Conservation (phyloP, 2,797 vertebrate genomes). For the Hydrocynus forskahlii region DNA sequence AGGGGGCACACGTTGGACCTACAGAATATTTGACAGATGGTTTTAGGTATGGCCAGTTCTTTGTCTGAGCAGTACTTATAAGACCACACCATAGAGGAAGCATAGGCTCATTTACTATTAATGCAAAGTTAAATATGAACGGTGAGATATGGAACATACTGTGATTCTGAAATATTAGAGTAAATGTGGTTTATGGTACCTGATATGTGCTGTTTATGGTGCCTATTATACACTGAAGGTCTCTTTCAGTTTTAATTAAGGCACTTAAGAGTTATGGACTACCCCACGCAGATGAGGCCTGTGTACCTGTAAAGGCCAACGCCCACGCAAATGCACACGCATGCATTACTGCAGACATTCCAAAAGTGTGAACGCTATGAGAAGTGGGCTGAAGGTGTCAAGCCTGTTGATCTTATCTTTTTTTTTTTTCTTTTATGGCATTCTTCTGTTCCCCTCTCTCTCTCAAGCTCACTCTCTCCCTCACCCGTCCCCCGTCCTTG, state of each 20-base stretch:
- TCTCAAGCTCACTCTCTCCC: constrained; percentile 70
- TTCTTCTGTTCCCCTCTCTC: constrained; percentile 63
- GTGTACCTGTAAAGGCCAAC: background rate
- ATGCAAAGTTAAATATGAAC: no score
- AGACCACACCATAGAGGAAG: no score
- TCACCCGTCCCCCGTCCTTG: constrained; percentile 74
- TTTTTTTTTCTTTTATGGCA: constrained; percentile 58
- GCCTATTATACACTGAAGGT: background rate
- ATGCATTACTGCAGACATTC: constrained; percentile 25
- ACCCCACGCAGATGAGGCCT: background rate
- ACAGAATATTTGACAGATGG: no score
- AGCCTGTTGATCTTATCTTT: constrained; percentile 73
- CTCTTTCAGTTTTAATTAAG: background rate
- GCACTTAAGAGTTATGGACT: background rate
- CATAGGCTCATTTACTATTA: no score
- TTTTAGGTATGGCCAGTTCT: no score
- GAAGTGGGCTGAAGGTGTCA: constrained; percentile 76
- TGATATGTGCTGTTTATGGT: background rate
- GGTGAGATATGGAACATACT: no score
- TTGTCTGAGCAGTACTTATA: no score
- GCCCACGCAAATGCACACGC: constrained; percentile 23
- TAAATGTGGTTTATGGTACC: background rate
- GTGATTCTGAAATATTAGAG: background rate
- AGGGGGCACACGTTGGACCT: no score
- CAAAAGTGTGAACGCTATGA: constrained; percentile 69